Conservation (phyloP, 2,888 invertebrate genomes). For the Protonemura montana region DNA sequence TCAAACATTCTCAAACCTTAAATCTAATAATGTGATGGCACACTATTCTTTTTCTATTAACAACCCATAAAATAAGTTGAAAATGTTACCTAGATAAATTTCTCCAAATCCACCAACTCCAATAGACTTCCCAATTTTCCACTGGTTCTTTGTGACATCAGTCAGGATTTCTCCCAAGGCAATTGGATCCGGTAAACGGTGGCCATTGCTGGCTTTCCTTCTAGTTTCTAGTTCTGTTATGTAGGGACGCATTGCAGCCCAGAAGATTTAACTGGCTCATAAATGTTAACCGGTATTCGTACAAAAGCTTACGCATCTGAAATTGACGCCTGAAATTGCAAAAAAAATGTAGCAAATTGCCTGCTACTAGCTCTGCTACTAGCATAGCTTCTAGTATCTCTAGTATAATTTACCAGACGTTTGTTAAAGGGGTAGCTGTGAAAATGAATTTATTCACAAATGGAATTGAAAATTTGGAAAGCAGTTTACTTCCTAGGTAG, state of each 20-base stretch:
- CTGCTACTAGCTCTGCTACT: too few species aligned
- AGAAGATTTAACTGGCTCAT: neutral
- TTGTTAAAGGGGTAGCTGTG: too few species aligned
- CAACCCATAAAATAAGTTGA: neutral
- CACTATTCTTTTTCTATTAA: too few species aligned
- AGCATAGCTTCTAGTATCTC: too few species aligned
- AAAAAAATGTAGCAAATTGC: too few species aligned
- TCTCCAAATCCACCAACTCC: constrained; percentile 93
- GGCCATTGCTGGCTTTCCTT: constrained; percentile 53
- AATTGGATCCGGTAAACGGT: constrained; percentile 61
- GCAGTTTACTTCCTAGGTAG: too few species aligned
- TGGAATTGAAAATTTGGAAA: too few species aligned
- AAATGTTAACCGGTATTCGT: neutral
- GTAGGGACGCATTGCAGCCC: neutral
- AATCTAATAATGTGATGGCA: too few species aligned
- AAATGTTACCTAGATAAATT: constrained; percentile 75
- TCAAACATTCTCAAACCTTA: too few species aligned
- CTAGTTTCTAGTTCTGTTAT: constrained; percentile 39
- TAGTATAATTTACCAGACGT: too few species aligned
- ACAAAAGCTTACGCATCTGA: neutral
- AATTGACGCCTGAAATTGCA: too few species aligned
- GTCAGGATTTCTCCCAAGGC: constrained; percentile 77
- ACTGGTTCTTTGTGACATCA: constrained; percentile 81
- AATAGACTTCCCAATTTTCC: constrained; percentile 87
- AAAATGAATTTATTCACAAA: too few species aligned